These are phyloP conservation scores for Ctenomys sociabilis DNA, from an alignment of 2,113 vertebrate species.

Conservation along the genomic window DNA sequence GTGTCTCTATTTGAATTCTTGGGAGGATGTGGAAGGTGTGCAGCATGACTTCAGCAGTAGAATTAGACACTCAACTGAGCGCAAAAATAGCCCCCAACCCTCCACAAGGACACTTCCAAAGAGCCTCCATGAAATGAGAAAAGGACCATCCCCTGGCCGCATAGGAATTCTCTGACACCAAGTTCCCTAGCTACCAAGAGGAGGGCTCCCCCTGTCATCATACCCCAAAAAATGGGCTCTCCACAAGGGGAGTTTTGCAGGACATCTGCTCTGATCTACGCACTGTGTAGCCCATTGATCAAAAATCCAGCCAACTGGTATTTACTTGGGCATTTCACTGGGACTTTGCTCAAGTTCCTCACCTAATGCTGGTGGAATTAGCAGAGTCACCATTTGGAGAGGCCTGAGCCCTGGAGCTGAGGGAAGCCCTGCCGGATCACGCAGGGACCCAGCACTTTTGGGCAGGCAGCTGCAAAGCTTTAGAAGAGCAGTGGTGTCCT, in stretches of 20 bases:
- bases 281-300: background rate
- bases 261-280: background rate
- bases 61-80: slow-evolving; percentile 27
- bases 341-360: background rate
- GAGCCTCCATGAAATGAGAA: background rate
- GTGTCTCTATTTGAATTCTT: slow-evolving; percentile 58
- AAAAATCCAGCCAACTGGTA: background rate
- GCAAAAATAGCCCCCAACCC: background rate
- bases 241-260: background rate
- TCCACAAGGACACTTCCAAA: background rate
- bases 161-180: accelerated
- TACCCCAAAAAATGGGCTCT: background rate
- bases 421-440: background rate
- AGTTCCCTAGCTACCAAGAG: background rate
- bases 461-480: background rate
- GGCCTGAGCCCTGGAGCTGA: background rate
- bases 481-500: background rate
- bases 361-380: background rate
- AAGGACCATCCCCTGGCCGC: background rate
- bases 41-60: slow-evolving; percentile 39
- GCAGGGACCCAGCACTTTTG: background rate
- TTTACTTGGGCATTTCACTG: background rate
- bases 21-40: slow-evolving; percentile 63
- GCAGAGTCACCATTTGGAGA: background rate
- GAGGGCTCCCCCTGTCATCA: background rate